These are phyloP conservation scores for Chelonoidis abingdonii DNA, from an alignment of 2,113 vertebrate species.

Conservation along the genomic window DNA sequence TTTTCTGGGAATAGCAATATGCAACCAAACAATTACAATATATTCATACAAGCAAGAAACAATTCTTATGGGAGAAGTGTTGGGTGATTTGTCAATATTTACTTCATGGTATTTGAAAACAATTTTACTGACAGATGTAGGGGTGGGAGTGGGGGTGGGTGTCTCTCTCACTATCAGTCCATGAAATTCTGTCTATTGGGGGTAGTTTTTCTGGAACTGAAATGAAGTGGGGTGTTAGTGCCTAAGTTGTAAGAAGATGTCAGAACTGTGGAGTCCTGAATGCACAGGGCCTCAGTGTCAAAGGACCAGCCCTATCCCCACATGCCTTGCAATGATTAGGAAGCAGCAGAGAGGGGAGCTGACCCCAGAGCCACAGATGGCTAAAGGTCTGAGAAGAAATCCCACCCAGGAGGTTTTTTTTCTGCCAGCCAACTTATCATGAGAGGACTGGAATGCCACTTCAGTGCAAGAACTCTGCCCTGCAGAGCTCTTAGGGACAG, in stretches of 20 bases:
- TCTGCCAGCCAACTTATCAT: background rate
- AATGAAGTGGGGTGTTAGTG: conserved; percentile 1
- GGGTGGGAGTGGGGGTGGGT: background rate
- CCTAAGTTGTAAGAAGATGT: background rate
- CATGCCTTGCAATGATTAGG: background rate
- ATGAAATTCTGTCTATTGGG: conserved; percentile 3
- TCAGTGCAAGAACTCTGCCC: background rate
- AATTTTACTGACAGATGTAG: background rate
- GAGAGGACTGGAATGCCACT: background rate
- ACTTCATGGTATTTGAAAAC: background rate
- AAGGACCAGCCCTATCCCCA: background rate
- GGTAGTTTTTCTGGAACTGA: conserved; percentile 5
- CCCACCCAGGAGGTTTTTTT: background rate
- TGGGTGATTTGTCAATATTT: background rate
- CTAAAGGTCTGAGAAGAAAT: background rate
- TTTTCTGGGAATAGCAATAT: background rate
- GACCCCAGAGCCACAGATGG: background rate
- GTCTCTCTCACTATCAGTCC: background rate
- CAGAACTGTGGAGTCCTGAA: background rate
- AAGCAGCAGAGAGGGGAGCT: background rate
- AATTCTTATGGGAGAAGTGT: background rate
- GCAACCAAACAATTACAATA: background rate
- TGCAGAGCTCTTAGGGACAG: fast-evolving
- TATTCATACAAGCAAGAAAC: conserved; percentile 31
- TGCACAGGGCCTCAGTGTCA: background rate